Conservation (phyloP, 2,888 invertebrate species). For the Alsophila aescularia region DNA sequence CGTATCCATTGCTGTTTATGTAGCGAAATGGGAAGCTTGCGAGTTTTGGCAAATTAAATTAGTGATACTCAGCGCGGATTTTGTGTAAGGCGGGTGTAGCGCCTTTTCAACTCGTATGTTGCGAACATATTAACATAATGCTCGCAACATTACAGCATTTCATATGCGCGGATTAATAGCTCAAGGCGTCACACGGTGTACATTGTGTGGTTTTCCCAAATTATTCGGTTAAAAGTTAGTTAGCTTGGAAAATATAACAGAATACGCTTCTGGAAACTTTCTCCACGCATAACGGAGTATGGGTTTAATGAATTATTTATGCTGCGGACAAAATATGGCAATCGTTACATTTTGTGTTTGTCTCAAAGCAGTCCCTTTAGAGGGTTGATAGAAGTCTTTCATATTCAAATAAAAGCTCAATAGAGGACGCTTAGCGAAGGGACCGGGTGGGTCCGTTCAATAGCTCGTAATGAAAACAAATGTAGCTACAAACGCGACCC, state of each 20-base stretch:
- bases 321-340: too few species aligned
- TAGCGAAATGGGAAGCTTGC: constrained; percentile 50
- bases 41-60: constrained; percentile 61
- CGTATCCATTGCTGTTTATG: constrained; percentile 48
- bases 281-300: not conserved
- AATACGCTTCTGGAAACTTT: not conserved
- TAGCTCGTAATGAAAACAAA: constrained; percentile 75
- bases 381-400: constrained; percentile 49
- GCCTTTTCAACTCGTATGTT: constrained; percentile 31
- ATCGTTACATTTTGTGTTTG: constrained; percentile 18
- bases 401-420: constrained; percentile 61
- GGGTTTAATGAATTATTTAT: not conserved
- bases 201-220: constrained; percentile 1
- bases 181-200: constrained; percentile 12
- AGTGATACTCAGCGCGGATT: constrained; percentile 45
- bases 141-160: constrained; percentile 18
- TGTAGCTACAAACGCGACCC: constrained; percentile 66
- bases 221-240: constrained; percentile 11
- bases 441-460: constrained; percentile 56
- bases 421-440: constrained; percentile 52
- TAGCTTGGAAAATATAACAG: not conserved
- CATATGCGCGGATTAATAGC: constrained; percentile 10
- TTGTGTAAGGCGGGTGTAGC: constrained; percentile 30
- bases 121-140: not conserved
- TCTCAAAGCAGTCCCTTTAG: constrained; percentile 33